These are phyloP conservation scores for Drosophila kanekoi DNA, from an alignment of 2,888 invertebrate genomes.

Conservation along the genomic window DNA sequence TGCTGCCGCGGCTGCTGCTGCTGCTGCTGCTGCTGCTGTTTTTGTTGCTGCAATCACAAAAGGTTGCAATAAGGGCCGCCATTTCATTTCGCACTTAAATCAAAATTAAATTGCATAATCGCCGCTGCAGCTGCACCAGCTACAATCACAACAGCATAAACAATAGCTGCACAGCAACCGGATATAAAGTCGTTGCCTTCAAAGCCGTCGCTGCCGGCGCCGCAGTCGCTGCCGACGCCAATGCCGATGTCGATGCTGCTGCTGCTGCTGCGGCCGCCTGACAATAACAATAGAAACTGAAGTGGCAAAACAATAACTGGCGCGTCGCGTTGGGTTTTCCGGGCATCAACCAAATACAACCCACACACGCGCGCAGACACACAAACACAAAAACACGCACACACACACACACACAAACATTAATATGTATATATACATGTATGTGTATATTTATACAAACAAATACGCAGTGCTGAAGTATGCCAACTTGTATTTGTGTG, in stretches of 20 bases:
- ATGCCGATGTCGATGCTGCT: not conserved
- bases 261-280: conserved; percentile 39
- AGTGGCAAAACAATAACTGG: conserved; percentile 80
- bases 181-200: conserved; percentile 70
- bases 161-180: conserved; percentile 31
- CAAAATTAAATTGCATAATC: conserved; percentile 78
- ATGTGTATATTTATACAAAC: conserved; percentile 4
- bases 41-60: conserved; percentile 27
- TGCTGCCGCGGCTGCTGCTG: conserved; percentile 29
- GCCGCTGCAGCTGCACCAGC: conserved; percentile 39
- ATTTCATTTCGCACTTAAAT: conserved; percentile 73
- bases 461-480: conserved; percentile 24
- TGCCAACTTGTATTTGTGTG: conserved; percentile 36
- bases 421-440: not conserved
- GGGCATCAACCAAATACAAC: conserved; percentile 60
- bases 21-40: conserved; percentile 9
- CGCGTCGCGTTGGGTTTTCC: conserved; percentile 76
- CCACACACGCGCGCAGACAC: conserved; percentile 32
- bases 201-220: conserved; percentile 48
- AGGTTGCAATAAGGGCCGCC: conserved; percentile 48
- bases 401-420: not conserved
- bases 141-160: conserved; percentile 27
- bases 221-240: conserved; percentile 1
- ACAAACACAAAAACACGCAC: not conserved
- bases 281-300: conserved; percentile 80